phyloP scores from a whole-genome alignment of 2,888 invertebrate genomes.

The Drosophila demipolita region DNA sequence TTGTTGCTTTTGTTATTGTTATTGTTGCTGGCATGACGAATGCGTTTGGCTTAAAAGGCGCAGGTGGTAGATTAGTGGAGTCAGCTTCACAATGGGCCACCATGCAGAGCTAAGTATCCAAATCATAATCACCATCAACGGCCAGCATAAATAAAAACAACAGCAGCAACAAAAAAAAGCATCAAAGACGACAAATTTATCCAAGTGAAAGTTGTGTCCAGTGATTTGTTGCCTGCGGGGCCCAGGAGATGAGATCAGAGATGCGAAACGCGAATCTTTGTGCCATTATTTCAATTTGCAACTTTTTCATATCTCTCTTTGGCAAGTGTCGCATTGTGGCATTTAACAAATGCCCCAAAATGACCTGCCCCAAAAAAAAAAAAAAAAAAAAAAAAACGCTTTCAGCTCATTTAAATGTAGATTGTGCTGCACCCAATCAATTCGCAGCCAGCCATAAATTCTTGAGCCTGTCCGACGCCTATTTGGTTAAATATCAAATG shows the following conservation, averaged over 20 bases:
- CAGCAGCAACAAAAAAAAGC: slow-evolving; percentile 16
- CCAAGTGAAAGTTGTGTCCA: slow-evolving; percentile 69
- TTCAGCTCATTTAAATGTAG: slow-evolving; percentile 50
- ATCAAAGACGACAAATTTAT: slow-evolving; percentile 52
- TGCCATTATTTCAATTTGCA: slow-evolving; percentile 20
- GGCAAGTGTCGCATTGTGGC: slow-evolving; percentile 29
- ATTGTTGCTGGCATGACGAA: slow-evolving; percentile 47
- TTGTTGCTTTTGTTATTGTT: slow-evolving; percentile 15
- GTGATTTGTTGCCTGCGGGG: slow-evolving; percentile 17
- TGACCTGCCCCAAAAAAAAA: slow-evolving; percentile 21
- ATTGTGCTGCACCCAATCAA: slow-evolving; percentile 63
- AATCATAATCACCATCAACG: slow-evolving; percentile 47
- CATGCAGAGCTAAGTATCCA: slow-evolving; percentile 45
- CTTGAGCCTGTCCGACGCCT: slow-evolving; percentile 53
- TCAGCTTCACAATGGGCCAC: slow-evolving; percentile 48
- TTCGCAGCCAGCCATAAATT: slow-evolving; percentile 63
- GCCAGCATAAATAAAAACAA: slow-evolving; percentile 19
- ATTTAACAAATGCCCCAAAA: slow-evolving; percentile 21
- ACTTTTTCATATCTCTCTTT: not conserved
- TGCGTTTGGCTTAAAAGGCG: slow-evolving; percentile 29
- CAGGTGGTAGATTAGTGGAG: not conserved
- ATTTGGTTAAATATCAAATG: slow-evolving; percentile 55
- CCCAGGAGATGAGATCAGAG: slow-evolving; percentile 33
- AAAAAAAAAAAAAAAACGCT: slow-evolving; percentile 9
- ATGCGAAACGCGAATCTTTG: slow-evolving; percentile 36